A percentile compares a stretch with the other conserved stretches of the same genome.
These are phyloP conservation scores for Acronicta psi DNA, from an alignment of 2,888 invertebrate genomes.

Conservation along the genomic window DNA sequence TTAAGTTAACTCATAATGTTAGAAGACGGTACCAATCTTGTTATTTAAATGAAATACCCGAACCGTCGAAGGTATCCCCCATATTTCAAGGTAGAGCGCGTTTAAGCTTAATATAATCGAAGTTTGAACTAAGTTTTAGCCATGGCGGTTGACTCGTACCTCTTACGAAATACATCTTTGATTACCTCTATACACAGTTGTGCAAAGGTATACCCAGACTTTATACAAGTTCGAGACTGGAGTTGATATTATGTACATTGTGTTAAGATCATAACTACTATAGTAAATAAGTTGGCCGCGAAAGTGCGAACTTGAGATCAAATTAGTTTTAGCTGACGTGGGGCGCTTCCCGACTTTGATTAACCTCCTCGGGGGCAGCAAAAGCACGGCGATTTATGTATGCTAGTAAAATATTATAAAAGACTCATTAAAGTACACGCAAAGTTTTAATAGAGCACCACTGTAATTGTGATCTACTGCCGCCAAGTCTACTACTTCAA, in stretches of 20 bases:
- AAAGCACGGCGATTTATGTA: slow-evolving; percentile 63
- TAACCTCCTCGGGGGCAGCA: slow-evolving; percentile 74
- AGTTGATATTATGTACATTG: slow-evolving; percentile 76
- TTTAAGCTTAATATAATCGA: slow-evolving; percentile 73
- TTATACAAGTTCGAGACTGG: slow-evolving; percentile 60
- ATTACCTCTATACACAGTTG: slow-evolving; percentile 51
- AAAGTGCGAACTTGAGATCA: slow-evolving; percentile 78
- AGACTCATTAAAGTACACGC: slow-evolving; percentile 30
- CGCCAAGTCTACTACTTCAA: slow-evolving; percentile 7
- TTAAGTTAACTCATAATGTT: slow-evolving; percentile 54
- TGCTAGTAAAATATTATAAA: slow-evolving; percentile 32
- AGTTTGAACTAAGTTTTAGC: slow-evolving; percentile 76
- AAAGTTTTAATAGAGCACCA: slow-evolving; percentile 33
- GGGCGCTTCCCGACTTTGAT: slow-evolving; percentile 76
- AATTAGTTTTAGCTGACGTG: slow-evolving; percentile 82
- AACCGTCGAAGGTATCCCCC: slow-evolving; percentile 61
- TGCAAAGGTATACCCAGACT: slow-evolving; percentile 56
- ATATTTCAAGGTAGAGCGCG: slow-evolving; percentile 83
- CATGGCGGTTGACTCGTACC: slow-evolving; percentile 70
- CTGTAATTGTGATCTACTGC: slow-evolving; percentile 39
- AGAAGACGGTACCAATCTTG: slow-evolving; percentile 63
- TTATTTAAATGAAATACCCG: slow-evolving; percentile 66
- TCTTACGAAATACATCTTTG: slow-evolving; percentile 64
- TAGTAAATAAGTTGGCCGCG: slow-evolving; percentile 78
- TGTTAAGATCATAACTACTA: slow-evolving; percentile 78